Evolutionary conservation across 2,113 vertebrate genomes (phyloP), one percentile per base, ranked within the genome.

Genomic region (Labrus mixtus): DNA sequence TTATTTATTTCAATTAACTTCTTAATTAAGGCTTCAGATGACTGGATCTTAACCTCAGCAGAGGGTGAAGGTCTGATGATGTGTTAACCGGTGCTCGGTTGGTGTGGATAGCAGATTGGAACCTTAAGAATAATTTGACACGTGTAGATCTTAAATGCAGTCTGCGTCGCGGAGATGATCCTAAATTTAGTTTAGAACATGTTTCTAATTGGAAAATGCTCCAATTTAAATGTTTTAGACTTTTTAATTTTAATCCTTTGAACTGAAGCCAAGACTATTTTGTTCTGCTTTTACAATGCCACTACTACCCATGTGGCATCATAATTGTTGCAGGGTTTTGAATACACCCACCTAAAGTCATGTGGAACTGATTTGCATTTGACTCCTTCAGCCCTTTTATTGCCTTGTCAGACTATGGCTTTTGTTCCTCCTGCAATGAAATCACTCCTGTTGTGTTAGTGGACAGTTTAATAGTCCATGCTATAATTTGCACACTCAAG

Each of bases 391-490:
- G 56, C 66, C 51, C 60, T 65, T 53, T 73, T 72, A 71, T 63
- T 17, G 60, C 65, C 57, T 65, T 59, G 59, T 76, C 43, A 68
- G 68, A 84, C 59, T 22, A 68, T 68, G 45, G 8, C 37, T 25
- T 16, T 36, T 60, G 29, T 73, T 25, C 48, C 8, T 66, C 36
- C 6, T 22, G 33, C 58, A 48, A 25, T 55, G 55, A 58, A 56
- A 39, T 75, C 0, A 16, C 29, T 36, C 60, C 55, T 15, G 43
- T 54, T 29, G 66, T 76, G 73, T 12, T 16, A 22, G n/a, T 68
- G 43, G 68, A 81, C 80, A 86, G 70, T 75, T 61, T 71, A 87
- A 85, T 83, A 67, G 50, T 54, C 62, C 69, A 50, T 79, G 56
- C 56, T 50, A 67, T 51, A 64, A 78, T 68, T 56, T 46, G 46